These are phyloP conservation scores for Oenanthe melanoleuca DNA, from an alignment of 2,113 vertebrate genomes.

Conservation along the genomic window DNA sequence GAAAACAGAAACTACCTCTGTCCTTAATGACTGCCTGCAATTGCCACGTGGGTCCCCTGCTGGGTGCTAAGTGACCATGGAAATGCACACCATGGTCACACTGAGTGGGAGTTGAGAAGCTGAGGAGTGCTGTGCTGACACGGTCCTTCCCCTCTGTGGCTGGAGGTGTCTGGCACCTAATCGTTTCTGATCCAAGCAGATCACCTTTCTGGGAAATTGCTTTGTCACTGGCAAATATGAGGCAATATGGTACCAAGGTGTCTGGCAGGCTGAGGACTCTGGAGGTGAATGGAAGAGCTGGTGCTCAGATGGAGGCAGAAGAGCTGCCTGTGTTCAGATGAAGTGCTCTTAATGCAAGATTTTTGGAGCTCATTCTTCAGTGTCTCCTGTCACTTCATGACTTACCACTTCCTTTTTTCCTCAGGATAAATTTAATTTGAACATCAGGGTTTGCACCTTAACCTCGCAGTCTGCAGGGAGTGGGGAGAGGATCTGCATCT, in stretches of 20 bases:
- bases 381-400: not conserved
- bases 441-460: not conserved
- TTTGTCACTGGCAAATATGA: not conserved
- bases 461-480: not conserved
- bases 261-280: not conserved
- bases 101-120: not conserved
- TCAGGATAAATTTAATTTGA: not conserved
- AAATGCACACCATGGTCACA: not conserved
- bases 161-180: not conserved
- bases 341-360: not conserved
- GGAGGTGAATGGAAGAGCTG: not conserved
- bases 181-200: not conserved
- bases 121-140: slow-evolving; percentile 16
- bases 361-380: not conserved
- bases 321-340: not conserved
- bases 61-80: slow-evolving; percentile 12
- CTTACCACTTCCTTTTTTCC: not conserved
- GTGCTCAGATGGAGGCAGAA: not conserved
- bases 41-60: not conserved
- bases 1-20: not conserved
- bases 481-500: not conserved
- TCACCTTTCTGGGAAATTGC: not conserved
- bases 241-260: not conserved
- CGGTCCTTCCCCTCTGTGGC: not conserved
- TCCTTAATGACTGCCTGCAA: not conserved